Evolutionary conservation across 2,113 vertebrate genomes (phyloP).

Genomic region (Chitala chitala): DNA sequence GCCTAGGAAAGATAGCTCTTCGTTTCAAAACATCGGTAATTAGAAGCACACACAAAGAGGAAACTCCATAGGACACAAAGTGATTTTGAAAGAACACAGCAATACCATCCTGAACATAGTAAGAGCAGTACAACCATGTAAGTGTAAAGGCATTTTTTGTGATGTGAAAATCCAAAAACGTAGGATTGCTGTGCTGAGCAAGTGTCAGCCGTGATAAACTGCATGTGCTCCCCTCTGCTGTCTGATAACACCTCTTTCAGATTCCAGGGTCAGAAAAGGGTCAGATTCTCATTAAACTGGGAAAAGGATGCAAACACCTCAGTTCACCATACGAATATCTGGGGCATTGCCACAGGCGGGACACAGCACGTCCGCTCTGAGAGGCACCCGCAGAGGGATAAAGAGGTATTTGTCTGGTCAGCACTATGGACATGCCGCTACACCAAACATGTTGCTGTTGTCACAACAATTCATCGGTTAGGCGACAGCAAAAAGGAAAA

Average conservation of each 20-base stretch:
- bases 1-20: not conserved
- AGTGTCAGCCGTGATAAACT: too few species aligned
- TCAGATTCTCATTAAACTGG: not conserved
- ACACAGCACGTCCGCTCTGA: constrained; percentile 34
- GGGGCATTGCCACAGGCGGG: constrained; percentile 30
- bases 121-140: too few species aligned
- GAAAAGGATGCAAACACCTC: not conserved
- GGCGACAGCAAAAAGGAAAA: not conserved
- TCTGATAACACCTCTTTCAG: not conserved
- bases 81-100: too few species aligned
- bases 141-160: too few species aligned
- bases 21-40: not conserved
- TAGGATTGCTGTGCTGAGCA: too few species aligned
- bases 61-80: not conserved
- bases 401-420: constrained; percentile 36
- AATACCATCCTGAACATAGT: not conserved
- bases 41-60: not conserved
- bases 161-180: too few species aligned
- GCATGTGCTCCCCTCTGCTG: too few species aligned
- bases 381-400: constrained; percentile 29
- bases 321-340: not conserved
- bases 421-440: constrained; percentile 33
- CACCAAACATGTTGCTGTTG: constrained; percentile 3
- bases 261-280: too few species aligned
- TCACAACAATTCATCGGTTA: not conserved